Evolutionary conservation across 2,113 vertebrate genomes (phyloP), one percentile per base, ranked within the genome.

Genomic region (Zosterops borbonicus): DNA sequence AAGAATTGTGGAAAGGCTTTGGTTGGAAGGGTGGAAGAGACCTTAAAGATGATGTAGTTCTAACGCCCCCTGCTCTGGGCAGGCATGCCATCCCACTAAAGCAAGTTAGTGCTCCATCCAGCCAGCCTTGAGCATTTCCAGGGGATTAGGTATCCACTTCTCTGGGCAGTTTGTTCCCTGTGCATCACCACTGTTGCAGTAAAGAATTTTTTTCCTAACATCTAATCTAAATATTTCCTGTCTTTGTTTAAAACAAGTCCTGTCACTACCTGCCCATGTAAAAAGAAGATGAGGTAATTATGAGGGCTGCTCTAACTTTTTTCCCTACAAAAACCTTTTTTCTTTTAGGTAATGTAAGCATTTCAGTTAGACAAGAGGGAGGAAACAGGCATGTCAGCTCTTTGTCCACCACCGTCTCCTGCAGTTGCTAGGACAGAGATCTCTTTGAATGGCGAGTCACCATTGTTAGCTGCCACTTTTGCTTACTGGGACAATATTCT

Each of bases 401-500:
- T 98, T 81, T 99, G 99, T 96, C 99, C 99, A 24, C 99, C 99
- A 29, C 99, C 99, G 5, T 99, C 99, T 56, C 99, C 99, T 55
- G 99, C 99, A 49, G 99, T 99, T 95, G 99, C 99, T 39, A 99
- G 99, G 98, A 99, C 99, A 49, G 98, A 99, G 95, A 98, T 99
- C 23, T 90, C 97, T 5, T 89, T 99, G 37, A 98, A 98, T 75
- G 99, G 99, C 46, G 98, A 99, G 94, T 99, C 99, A n/a, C 99
- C 99, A 8, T 95, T 99, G 64, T 86, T 99, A 79, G 99, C 99
- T 87, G 99, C 99, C 71, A 99, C 99, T 71, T 99, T 99, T 85
- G 99, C 99, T 85, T 99, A 99, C 97, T 99, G 99, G 99, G 99
- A 99, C 97, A 99, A 99, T 96, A 99, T 99, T 95, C 98, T 99